Conservation (phyloP, 2,888 invertebrate species). For the Ernsta delagoae region DNA sequence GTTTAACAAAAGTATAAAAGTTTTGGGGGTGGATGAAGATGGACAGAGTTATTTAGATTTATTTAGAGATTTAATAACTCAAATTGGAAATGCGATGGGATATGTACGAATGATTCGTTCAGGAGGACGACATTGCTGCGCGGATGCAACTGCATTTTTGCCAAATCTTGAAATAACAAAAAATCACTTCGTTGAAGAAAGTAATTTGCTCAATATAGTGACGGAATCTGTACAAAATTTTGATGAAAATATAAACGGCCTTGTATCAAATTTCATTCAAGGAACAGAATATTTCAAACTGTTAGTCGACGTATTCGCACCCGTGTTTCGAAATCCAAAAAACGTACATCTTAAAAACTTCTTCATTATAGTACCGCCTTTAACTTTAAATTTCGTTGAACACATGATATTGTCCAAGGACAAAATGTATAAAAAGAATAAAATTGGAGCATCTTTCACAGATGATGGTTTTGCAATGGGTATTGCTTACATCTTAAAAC, state of each 20-base stretch:
- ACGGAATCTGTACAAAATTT: constrained; percentile 89
- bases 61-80: constrained; percentile 95
- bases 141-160: constrained; percentile 95
- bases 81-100: constrained; percentile 98
- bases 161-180: constrained; percentile 88
- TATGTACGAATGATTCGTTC: constrained; percentile 97
- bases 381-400: constrained; percentile 97
- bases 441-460: constrained; percentile 94
- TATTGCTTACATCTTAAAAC: constrained; percentile 94
- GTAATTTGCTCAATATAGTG: constrained; percentile 85
- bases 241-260: constrained; percentile 90
- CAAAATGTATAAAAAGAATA: constrained; percentile 95
- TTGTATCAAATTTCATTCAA: constrained; percentile 93
- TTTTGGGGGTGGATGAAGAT: constrained; percentile 92
- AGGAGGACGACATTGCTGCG: constrained; percentile 96
- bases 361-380: constrained; percentile 95
- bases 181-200: constrained; percentile 87
- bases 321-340: constrained; percentile 93
- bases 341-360: constrained; percentile 96
- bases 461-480: constrained; percentile 99
- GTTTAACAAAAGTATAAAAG: constrained; percentile 95
- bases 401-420: constrained; percentile 96
- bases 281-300: constrained; percentile 95
- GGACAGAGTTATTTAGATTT: constrained; percentile 96
- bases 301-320: constrained; percentile 96